Evolutionary conservation across 2,113 vertebrate species (phyloP).

Genomic region (Lota lota): DNA sequence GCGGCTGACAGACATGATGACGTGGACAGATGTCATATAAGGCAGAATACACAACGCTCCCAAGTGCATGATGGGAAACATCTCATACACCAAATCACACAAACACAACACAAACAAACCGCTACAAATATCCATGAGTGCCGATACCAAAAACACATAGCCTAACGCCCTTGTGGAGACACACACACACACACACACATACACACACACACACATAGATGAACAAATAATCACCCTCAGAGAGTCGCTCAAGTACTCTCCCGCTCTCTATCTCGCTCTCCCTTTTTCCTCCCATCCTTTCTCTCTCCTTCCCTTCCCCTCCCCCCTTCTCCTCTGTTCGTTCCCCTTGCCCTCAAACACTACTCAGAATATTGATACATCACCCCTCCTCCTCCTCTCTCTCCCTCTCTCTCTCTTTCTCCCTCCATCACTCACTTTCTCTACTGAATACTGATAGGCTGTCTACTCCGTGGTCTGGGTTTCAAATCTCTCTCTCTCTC

Average conservation of each 20-base stretch:
- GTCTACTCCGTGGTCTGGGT: conserved; percentile 80
- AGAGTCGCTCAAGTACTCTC: conserved; percentile 66
- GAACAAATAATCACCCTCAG: conserved; percentile 74
- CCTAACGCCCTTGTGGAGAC: conserved; percentile 28
- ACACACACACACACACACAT: conserved; percentile 33
- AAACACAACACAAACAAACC: conserved; percentile 28
- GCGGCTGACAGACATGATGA: no score
- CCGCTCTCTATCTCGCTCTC: conserved; percentile 44
- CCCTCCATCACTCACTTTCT: conserved; percentile 81
- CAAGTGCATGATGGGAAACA: no score
- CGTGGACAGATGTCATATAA: no score
- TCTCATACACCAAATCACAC: conserved; percentile 25
- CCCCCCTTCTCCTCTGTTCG: conserved; percentile 71
- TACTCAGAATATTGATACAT: conserved; percentile 86
- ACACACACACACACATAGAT: conserved; percentile 32
- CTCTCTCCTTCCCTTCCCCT: conserved; percentile 47
- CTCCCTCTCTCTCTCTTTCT: conserved; percentile 48
- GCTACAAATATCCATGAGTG: conserved; percentile 30
- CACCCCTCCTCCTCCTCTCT: conserved; percentile 64
- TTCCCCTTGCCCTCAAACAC: conserved; percentile 82
- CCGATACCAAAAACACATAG: conserved; percentile 11
- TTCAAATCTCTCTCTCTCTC: conserved; percentile 68
- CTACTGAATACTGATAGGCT: conserved; percentile 82
- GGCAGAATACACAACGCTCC: no score
- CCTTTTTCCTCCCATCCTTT: conserved; percentile 29